Conservation (phyloP, 2,888 invertebrate species). For the Aleiodes testaceus region DNA sequence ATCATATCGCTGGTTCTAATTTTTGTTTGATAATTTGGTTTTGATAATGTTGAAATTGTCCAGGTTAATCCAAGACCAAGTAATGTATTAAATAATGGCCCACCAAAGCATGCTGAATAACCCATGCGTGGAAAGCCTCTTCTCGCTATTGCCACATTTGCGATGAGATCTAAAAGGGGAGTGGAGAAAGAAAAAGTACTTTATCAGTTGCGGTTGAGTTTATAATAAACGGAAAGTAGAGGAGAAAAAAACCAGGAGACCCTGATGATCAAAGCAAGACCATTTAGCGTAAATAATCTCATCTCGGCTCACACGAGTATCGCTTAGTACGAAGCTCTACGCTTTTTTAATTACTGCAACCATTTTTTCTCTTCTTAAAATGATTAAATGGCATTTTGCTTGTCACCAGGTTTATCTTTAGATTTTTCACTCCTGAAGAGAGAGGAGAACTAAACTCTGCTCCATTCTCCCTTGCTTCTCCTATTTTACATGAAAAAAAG, state of each 20-base stretch:
- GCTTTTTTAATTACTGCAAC: slow-evolving; percentile 6
- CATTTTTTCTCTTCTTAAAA: not conserved
- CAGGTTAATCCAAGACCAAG: slow-evolving; percentile 73
- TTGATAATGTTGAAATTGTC: slow-evolving; percentile 57
- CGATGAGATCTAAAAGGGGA: slow-evolving; percentile 75
- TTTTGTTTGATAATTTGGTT: slow-evolving; percentile 54
- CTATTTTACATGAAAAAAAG: not conserved
- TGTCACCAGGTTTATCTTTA: no score
- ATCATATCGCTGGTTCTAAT: slow-evolving; percentile 72
- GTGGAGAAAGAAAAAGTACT: not conserved
- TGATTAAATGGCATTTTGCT: no score
- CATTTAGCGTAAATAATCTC: slow-evolving; percentile 11
- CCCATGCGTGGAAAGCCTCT: slow-evolving; percentile 80
- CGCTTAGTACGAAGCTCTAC: not conserved
- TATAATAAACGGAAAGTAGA: not conserved
- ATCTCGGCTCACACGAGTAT: slow-evolving; percentile 1
- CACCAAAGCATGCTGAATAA: slow-evolving; percentile 80
- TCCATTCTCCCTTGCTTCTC: no score
- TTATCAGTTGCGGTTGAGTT: slow-evolving; percentile 1
- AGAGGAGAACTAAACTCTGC: no score
- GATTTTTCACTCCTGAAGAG: no score
- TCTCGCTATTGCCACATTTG: slow-evolving; percentile 77
- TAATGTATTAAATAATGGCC: slow-evolving; percentile 78
- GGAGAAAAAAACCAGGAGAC: no score
- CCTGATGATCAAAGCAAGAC: slow-evolving; percentile 15